Conservation (phyloP, 2,888 invertebrate species). For the Gisinianus flammeolus region DNA sequence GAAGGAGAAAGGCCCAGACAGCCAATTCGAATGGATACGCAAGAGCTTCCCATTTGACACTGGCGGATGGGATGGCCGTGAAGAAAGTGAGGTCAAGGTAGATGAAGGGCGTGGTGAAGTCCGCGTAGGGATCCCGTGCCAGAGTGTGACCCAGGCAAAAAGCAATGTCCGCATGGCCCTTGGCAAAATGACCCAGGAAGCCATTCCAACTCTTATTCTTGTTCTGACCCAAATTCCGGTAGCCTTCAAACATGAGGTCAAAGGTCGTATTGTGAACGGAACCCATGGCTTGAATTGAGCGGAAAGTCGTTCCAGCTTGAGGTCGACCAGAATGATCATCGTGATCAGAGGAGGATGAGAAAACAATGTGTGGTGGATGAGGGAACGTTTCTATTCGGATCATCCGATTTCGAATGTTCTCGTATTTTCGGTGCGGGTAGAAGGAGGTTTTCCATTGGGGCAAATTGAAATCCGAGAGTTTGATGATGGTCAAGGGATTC, state of each 20-base stretch:
- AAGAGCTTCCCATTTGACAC: constrained; percentile 14
- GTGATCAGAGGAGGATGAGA: too few relatives aligned
- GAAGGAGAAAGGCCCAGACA: background rate
- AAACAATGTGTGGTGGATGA: too few relatives aligned
- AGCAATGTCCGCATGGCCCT: background rate
- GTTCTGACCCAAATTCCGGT: background rate
- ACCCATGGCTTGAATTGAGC: background rate
- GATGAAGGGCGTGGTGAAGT: background rate
- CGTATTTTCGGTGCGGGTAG: too few relatives aligned
- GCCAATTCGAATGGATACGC: background rate
- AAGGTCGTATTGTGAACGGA: background rate
- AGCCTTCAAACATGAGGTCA: background rate
- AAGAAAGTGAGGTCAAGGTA: background rate
- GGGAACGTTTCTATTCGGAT: too few relatives aligned
- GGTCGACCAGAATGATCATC: background rate
- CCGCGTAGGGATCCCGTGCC: background rate
- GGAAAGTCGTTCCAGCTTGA: background rate
- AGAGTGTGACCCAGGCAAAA: background rate
- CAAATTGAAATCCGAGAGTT: background rate
- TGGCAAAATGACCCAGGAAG: background rate
- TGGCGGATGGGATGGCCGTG: background rate
- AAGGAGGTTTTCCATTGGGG: background rate
- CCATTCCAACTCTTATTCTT: background rate
- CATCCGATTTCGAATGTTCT: too few relatives aligned
- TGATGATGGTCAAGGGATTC: background rate